phyloP scores from a whole-genome alignment of 2,797 vertebrate genomes.

The Sebastes vulpes region DNA sequence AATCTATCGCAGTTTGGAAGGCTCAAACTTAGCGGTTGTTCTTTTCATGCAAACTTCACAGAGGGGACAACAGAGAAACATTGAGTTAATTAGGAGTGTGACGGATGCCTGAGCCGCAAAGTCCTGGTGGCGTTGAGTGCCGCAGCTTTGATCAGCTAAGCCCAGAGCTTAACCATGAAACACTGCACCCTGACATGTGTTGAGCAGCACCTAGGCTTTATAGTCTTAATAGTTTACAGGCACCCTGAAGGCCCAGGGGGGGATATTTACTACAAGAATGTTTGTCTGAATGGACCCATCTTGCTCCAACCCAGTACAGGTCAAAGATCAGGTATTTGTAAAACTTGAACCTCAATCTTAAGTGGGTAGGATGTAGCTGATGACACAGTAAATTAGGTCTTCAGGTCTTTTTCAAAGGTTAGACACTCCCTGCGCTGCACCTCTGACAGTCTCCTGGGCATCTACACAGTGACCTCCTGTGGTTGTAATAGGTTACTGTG shows the following conservation, averaged over 20 bases:
- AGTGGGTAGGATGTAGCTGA: conserved; percentile 1
- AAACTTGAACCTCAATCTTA: conserved; percentile 13
- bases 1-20: conserved; percentile 69
- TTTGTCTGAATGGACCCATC: conserved; percentile 30
- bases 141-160: conserved; percentile 82
- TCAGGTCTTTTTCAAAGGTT: neutral
- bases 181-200: conserved; percentile 77
- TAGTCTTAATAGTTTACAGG: conserved; percentile 73
- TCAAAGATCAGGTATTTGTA: conserved; percentile 36
- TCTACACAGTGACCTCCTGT: conserved; percentile 84
- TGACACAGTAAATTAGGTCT: conserved; percentile 11
- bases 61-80: conserved; percentile 69
- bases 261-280: conserved; percentile 43
- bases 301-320: neutral
- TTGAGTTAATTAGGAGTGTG: conserved; percentile 81
- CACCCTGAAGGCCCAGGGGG: conserved; percentile 26
- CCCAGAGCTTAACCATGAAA: conserved; percentile 79
- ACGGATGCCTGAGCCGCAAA: conserved; percentile 76
- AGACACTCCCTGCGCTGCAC: neutral
- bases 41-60: conserved; percentile 76
- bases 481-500: conserved; percentile 71
- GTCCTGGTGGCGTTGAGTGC: conserved; percentile 75
- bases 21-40: conserved; percentile 63
- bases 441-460: conserved; percentile 55
- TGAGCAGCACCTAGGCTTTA: conserved; percentile 75